Conservation (phyloP, 2,113 vertebrate species). For the Sturnus vulgaris region DNA sequence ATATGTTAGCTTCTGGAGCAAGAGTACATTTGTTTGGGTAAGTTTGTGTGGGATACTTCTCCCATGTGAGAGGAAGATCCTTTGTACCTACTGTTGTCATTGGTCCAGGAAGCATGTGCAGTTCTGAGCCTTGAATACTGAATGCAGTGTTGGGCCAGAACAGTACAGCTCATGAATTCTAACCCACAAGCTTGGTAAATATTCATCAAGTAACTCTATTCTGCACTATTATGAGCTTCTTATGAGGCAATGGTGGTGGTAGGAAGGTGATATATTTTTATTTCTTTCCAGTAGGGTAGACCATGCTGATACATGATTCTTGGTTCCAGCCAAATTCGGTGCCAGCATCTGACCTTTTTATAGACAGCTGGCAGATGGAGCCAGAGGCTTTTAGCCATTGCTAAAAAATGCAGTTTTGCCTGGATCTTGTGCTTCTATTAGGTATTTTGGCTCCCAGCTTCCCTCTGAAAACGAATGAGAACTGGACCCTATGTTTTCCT, state of each 20-base stretch:
- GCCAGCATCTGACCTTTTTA: background rate
- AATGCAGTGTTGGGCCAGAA: background rate
- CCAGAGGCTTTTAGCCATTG: background rate
- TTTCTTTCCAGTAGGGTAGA: background rate
- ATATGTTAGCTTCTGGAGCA: background rate
- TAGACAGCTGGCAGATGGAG: background rate
- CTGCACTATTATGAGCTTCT: background rate
- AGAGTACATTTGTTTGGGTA: background rate
- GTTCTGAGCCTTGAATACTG: background rate
- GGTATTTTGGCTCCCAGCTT: background rate
- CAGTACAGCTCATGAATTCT: background rate
- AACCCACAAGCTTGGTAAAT: background rate
- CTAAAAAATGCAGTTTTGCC: background rate
- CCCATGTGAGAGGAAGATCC: background rate
- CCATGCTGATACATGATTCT: background rate
- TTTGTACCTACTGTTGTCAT: background rate
- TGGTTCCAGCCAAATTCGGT: background rate
- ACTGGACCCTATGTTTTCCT: background rate
- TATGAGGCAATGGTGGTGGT: rapidly evolving
- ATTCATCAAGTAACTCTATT: background rate
- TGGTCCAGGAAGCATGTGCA: background rate
- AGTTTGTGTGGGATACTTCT: background rate
- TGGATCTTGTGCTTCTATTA: background rate
- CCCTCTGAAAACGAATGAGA: background rate
- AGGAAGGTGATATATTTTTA: background rate